phyloP scores from a whole-genome alignment of 2,888 invertebrate genomes.

The Diploptera punctata region DNA sequence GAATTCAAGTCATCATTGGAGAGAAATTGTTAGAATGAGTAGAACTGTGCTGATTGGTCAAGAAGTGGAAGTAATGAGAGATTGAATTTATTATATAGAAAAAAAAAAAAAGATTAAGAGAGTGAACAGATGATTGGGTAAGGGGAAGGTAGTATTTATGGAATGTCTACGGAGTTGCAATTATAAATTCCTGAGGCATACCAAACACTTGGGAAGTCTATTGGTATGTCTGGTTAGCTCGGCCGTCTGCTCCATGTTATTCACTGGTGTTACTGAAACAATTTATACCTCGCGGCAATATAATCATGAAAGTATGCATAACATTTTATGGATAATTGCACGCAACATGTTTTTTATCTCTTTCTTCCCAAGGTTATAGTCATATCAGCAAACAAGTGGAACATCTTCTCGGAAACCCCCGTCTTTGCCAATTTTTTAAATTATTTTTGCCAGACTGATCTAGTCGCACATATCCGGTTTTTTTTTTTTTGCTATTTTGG shows the following conservation, averaged over 20 bases:
- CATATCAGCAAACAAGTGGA: not conserved
- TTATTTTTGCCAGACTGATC: too few relatives aligned
- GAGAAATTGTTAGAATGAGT: not conserved
- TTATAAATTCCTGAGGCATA: conserved; percentile 32
- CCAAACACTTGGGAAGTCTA: conserved; percentile 18
- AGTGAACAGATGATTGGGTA: not conserved
- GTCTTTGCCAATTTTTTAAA: too few relatives aligned
- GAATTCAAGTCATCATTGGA: not conserved
- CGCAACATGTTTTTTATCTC: conserved; percentile 6
- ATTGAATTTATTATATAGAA: not conserved
- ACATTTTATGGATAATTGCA: conserved; percentile 35
- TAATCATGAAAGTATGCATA: conserved; percentile 35
- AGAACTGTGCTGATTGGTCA: not conserved
- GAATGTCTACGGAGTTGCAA: conserved; percentile 27
- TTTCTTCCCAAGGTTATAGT: not conserved
- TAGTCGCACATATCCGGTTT: too few relatives aligned
- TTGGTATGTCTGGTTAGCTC: not conserved
- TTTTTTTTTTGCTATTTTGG: too few relatives aligned
- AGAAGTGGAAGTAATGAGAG: not conserved
- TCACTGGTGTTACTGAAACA: conserved; percentile 15
- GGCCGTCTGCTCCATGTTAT: not conserved
- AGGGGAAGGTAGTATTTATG: not conserved
- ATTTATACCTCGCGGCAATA: conserved; percentile 6
- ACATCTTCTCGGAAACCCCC: not conserved
- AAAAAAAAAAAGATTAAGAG: not conserved